Conservation (phyloP, 2,797 vertebrate species). For the Huso huso region DNA sequence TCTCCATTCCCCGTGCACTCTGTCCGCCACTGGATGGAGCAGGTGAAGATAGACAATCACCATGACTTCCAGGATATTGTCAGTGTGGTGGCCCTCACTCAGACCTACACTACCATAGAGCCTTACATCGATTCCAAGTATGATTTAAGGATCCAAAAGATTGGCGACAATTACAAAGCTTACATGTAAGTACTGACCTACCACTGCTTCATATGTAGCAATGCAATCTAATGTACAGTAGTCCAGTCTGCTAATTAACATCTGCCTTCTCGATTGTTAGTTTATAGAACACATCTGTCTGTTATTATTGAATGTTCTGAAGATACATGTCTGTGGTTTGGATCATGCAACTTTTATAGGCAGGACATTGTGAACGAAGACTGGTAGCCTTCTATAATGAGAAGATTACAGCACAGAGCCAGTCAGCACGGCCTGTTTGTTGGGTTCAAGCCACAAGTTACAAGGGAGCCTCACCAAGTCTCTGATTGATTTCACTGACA, state of each 20-base stretch:
- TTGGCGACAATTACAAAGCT: constrained; percentile 91
- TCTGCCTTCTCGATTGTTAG: constrained; percentile 2
- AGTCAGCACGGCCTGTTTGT: too few species aligned
- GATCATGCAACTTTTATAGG: too few species aligned
- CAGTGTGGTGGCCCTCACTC: constrained; percentile 94
- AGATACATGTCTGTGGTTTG: background rate
- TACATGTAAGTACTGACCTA: constrained; percentile 77
- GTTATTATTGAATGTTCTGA: constrained; percentile 2
- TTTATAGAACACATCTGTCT: background rate
- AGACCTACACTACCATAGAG: constrained; percentile 95
- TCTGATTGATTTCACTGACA: too few species aligned
- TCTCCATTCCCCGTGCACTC: constrained; percentile 29
- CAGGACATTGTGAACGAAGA: too few species aligned
- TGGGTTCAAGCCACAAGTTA: too few species aligned
- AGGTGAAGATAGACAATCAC: constrained; percentile 97
- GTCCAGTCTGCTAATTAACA: constrained; percentile 5
- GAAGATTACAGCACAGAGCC: too few species aligned
- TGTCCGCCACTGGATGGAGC: constrained; percentile 8
- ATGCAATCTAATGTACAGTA: background rate
- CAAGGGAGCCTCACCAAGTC: too few species aligned
- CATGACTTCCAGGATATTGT: constrained; percentile 98
- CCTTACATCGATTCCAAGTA: constrained; percentile 95
- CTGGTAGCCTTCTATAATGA: too few species aligned
- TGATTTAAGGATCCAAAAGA: constrained; percentile 97
- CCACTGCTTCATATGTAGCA: background rate